Base-by-base conservation (phyloP, 1,140 invertebrate species). In the Drosophila ercepeae region DNA sequence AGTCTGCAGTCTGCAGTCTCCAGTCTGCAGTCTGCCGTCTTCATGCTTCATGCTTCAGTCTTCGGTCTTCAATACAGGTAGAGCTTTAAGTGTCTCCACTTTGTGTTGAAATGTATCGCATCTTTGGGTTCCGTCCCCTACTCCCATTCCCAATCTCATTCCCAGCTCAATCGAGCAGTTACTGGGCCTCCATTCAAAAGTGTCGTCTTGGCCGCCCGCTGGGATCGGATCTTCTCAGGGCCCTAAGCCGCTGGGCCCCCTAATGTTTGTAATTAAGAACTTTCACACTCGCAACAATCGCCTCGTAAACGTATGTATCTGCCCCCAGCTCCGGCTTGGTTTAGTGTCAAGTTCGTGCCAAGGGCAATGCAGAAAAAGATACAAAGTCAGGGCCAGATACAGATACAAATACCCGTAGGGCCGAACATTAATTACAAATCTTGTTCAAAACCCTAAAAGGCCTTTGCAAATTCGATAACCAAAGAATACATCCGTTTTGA, bases 201-300 rank as follows among this genome's bases (percentile, higher is more conserved):
- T 86, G 82, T 88, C 82, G 60, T 88, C 77, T 82, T 82, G 83
- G 54, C 72, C 82, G 67, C 81, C 78, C 67, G 82, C 83, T 89
- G 83, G 73, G 83, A 54, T 61, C 70, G 81, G 78, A 78, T 78
- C 64, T 68, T 68, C 64, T 68, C 60, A 53, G 64, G 49, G 82
- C 82, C 82, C 82, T 88, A 86, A 86, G 81, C 77, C 82, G 76
- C 71, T 77, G 71, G 84, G 72, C 89, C 89, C 84, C 89, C 89
- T 90, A 90, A 90, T 89, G 89, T 89, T 90, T 83, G 76, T 84
- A 88, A 90, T 88, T 89, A 90, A 89, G 81, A 90, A 90, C 84
- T 90, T 90, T 90, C 89, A 90, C 89, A 90, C 89, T 90, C 89
- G 81, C 78, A 88, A 88, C 84, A 90, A 90, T 89, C 75, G 81